A percentile compares a stretch with the other conserved stretches of the same genome.
phyloP scores from a whole-genome alignment of 2,888 invertebrate species.

The Flexamia atlantica region DNA sequence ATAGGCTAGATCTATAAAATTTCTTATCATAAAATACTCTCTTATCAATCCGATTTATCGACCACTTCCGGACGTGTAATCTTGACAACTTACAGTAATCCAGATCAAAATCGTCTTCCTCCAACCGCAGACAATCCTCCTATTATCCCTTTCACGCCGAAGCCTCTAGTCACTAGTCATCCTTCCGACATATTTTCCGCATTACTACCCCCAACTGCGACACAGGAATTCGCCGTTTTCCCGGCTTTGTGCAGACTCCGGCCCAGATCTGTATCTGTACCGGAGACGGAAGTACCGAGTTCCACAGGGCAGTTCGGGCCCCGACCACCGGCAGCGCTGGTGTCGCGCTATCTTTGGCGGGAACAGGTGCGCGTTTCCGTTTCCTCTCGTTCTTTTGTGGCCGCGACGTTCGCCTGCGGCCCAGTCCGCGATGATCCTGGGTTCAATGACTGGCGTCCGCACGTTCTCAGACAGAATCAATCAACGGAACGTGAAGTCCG shows the following conservation, averaged over 20 bases:
- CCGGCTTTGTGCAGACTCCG: background rate
- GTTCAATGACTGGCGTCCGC: slow-evolving; percentile 6
- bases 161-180: background rate
- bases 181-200: background rate
- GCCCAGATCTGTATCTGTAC: background rate
- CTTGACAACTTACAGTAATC: no score
- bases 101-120: no score
- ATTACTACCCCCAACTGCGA: background rate
- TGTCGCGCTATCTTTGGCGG: background rate
- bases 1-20: no score
- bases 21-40: no score
- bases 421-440: background rate
- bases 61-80: no score
- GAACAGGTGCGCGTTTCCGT: slow-evolving; percentile 39
- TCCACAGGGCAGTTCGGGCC: background rate
- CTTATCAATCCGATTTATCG: no score
- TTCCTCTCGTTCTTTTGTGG: slow-evolving; percentile 15
- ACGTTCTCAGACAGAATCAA: no score
- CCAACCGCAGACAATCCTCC: background rate
- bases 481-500: no score
- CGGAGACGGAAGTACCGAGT: slow-evolving; percentile 11
- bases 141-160: background rate
- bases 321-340: background rate
- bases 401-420: background rate
- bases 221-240: background rate